A percentile compares a stretch with the other conserved stretches of the same genome.
Conservation (phyloP, 1,140 invertebrate species). For the Reticulitermes speratus region DNA sequence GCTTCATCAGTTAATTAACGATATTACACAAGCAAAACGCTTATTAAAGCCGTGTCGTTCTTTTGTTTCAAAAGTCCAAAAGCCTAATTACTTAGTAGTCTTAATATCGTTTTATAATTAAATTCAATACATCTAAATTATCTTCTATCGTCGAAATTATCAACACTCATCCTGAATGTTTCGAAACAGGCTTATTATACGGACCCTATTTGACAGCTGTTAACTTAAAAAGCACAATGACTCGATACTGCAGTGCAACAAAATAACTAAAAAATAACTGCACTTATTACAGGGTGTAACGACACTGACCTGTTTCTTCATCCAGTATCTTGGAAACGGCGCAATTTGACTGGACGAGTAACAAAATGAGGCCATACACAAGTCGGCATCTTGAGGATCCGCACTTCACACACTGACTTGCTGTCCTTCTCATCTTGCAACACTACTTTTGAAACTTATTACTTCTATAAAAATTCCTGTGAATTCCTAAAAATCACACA, state of each 20-base stretch:
- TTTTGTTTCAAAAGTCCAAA: too few species aligned
- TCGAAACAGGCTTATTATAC: too few species aligned
- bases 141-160: too few species aligned
- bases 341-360: neutral
- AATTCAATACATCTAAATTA: too few species aligned
- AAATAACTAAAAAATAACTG: neutral
- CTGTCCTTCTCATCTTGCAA: neutral
- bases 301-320: neutral
- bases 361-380: neutral
- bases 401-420: neutral
- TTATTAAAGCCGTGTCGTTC: too few species aligned
- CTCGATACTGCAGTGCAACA: neutral
- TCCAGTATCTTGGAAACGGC: neutral
- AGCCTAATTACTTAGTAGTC: too few species aligned
- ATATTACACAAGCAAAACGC: too few species aligned
- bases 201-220: too few species aligned
- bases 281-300: neutral
- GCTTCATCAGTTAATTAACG: too few species aligned
- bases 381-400: neutral
- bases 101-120: too few species aligned
- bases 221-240: too few species aligned
- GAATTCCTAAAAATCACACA: neutral
- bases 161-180: too few species aligned
- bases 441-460: neutral
- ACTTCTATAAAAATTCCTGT: neutral